phyloP scores from a whole-genome alignment of 2,113 vertebrate species.

The Atlantisia rogersi region DNA sequence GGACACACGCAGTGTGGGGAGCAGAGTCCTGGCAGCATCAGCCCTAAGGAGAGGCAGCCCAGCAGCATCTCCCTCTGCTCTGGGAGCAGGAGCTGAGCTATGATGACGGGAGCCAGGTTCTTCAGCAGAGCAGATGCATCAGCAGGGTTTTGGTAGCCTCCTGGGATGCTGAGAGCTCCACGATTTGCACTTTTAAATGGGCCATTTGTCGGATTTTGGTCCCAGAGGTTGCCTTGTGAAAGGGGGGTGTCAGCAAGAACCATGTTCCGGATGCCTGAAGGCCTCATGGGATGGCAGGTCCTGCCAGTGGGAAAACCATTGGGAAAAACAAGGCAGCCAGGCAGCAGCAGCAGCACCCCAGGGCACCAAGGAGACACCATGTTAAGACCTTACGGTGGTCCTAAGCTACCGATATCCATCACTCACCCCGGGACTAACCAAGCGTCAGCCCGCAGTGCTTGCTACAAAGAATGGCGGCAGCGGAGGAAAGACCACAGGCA shows the following conservation, averaged over 20 bases:
- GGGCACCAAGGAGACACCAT: neutral
- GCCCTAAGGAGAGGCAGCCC: neutral
- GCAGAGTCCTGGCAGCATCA: neutral
- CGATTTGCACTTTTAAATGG: neutral
- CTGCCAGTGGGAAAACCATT: rapidly evolving
- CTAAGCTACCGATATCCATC: neutral
- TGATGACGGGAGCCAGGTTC: neutral
- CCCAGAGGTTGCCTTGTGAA: neutral
- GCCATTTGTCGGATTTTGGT: neutral
- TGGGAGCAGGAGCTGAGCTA: neutral
- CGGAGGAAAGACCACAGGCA: neutral
- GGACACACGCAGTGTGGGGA: rapidly evolving
- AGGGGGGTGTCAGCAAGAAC: rapidly evolving
- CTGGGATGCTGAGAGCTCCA: rapidly evolving
- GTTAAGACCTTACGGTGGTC: neutral
- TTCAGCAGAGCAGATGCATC: neutral
- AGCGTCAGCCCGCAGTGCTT: rapidly evolving
- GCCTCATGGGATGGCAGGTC: neutral
- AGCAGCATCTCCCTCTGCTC: neutral
- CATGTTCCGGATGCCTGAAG: rapidly evolving
- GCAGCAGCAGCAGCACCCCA: neutral
- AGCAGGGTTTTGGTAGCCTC: neutral
- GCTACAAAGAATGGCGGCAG: neutral
- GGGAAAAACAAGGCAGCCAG: rapidly evolving
- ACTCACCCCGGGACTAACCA: rapidly evolving